Base-by-base conservation (phyloP, 1,140 invertebrate species). In the Tribolium castaneum region DNA sequence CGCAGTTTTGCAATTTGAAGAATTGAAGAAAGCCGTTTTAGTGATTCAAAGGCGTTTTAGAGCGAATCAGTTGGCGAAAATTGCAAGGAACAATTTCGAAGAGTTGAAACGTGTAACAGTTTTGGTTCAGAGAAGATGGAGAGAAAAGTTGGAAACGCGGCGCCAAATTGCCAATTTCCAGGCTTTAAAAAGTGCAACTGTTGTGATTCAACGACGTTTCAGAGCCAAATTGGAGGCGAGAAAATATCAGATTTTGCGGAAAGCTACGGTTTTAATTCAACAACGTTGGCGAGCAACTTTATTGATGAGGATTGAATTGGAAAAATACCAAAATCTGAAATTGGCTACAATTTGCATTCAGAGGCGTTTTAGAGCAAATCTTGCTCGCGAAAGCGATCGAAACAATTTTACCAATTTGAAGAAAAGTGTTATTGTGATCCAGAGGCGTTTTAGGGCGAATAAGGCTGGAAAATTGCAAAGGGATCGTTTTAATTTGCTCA, bases 191-290 rank as follows among this genome's bases (percentile, higher is more conserved):
- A 79, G 82, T 2, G 84, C 87, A 6, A 85, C 84, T 13, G 80
- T 86, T 9, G 52, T 78, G 1, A 84, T 92, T 30, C 91, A 92
- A 82, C 82, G 39, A 1, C 85, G 85, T 80, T 89, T 86, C 77
- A 88, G 84, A 83, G 82, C 86, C 0, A 45, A n/a, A 45, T 45
- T 45, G 9, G 9, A 9, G 39, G 5, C 7, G 2, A 45, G 9
- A 2, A 45, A n/a, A 9, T 45, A 10, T 45, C 5, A 87, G 14
- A 51, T 80, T 19, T 79, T 87, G 9, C 84, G 83, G 75, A 77
- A 81, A 3, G 83, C 87, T 4, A 85, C 84, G 13, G 80, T 84
- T 9, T 70, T 80, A 1, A 84, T 92, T 30, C 91, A 92, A 83
- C 82, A 39, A 2, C 85, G 85, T 79, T 89, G 86, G 78, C 87